Percentiles rank a stretch among this genome's conserved stretches.
Evolutionary conservation across 2,113 vertebrate genomes (phyloP).

Genomic region (Scolopax mira): DNA sequence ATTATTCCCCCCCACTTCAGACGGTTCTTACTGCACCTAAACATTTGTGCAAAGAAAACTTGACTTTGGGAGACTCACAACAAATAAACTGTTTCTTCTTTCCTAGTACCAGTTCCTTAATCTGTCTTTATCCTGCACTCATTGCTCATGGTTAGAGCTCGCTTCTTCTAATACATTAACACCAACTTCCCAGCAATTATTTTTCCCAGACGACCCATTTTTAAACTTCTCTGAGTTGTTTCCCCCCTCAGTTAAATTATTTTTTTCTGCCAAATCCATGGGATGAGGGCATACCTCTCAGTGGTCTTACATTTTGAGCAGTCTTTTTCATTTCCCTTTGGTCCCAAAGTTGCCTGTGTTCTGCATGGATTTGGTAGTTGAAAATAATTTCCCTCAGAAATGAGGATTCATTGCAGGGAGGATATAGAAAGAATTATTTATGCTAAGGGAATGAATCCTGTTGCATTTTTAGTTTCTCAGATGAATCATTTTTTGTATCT

Average conservation of each 20-base stretch:
- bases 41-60: background rate
- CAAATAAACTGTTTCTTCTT: background rate
- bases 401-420: conserved; percentile 41
- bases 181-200: conserved; percentile 8
- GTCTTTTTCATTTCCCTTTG: conserved; percentile 13
- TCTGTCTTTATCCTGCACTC: conserved; percentile 1
- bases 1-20: background rate
- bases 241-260: background rate
- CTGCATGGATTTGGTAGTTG: background rate
- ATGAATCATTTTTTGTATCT: conserved; percentile 41
- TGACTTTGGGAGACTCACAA: background rate
- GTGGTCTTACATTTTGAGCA: background rate
- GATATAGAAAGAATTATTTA: conserved; percentile 68
- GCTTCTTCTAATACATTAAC: background rate
- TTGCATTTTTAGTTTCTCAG: conserved; percentile 53
- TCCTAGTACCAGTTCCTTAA: background rate
- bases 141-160: background rate
- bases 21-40: background rate
- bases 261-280: background rate
- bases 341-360: conserved; percentile 46
- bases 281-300: conserved; percentile 28
- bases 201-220: conserved; percentile 44
- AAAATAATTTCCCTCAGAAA: conserved; percentile 39
- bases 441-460: conserved; percentile 55
- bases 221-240: conserved; percentile 16